Percentiles rank a stretch among this genome's conserved stretches.
These are phyloP conservation scores for Phaedon cochleariae DNA, from an alignment of 2,888 invertebrate species.

Conservation along the genomic window DNA sequence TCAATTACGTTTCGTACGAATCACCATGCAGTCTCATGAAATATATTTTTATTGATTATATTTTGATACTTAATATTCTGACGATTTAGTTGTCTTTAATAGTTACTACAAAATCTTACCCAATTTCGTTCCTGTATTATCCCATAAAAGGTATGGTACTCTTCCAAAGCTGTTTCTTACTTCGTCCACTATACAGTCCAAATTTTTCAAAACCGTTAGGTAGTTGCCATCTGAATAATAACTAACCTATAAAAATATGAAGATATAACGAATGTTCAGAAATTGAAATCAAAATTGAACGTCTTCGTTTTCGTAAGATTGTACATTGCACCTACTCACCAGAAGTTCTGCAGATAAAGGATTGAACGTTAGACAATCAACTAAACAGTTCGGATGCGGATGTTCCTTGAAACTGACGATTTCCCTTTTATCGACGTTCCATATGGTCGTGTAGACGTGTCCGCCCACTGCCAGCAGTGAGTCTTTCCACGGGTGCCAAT, in stretches of 20 bases:
- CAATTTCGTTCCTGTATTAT: conserved; percentile 43
- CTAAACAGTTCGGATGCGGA: conserved; percentile 47
- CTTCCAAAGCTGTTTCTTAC: conserved; percentile 40
- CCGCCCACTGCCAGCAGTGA: conserved; percentile 59
- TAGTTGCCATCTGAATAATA: conserved; percentile 25
- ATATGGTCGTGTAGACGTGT: conserved; percentile 31
- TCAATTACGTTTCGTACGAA: too few species aligned
- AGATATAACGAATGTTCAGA: conserved; percentile 31
- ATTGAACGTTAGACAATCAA: conserved; percentile 59
- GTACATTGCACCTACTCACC: too few species aligned
- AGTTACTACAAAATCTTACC: conserved; percentile 39
- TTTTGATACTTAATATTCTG: too few species aligned
- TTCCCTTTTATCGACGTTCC: conserved; percentile 36
- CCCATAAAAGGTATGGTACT: conserved; percentile 46
- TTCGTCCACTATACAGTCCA: conserved; percentile 42
- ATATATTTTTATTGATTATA: too few species aligned
- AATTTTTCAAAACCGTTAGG: conserved; percentile 41
- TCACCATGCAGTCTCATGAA: too few species aligned
- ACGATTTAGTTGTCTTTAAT: too few species aligned
- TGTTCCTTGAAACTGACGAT: conserved; percentile 40
- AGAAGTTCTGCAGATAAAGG: conserved; percentile 61
- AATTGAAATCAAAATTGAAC: too few species aligned
- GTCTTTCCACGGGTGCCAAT: conserved; percentile 64
- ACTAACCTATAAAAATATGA: conserved; percentile 45
- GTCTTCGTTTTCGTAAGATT: too few species aligned